A percentile compares a stretch with the other conserved stretches of the same genome.
These are phyloP conservation scores for Meleagris gallopavo DNA, from an alignment of 2,113 vertebrate genomes.

Conservation along the genomic window DNA sequence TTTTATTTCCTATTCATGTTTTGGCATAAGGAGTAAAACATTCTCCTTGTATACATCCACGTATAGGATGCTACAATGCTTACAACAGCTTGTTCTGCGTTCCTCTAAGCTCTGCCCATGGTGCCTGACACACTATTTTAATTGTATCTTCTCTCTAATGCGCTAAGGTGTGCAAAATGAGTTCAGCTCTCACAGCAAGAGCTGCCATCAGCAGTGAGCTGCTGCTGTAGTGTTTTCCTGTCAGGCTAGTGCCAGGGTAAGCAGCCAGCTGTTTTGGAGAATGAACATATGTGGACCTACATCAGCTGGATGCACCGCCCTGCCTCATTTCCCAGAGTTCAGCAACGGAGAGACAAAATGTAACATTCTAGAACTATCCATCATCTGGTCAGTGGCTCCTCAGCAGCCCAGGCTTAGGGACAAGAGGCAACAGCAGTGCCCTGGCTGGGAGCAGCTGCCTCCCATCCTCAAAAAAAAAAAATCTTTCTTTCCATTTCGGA, in stretches of 20 bases:
- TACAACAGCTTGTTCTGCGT: accelerated
- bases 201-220: not conserved
- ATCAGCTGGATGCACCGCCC: not conserved
- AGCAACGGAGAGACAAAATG: not conserved
- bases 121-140: not conserved
- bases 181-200: not conserved
- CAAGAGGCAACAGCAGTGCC: accelerated
- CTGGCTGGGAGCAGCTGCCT: not conserved
- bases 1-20: not conserved
- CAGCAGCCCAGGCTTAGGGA: not conserved
- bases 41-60: too few species aligned
- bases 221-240: not conserved
- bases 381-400: accelerated
- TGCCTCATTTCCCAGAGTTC: not conserved
- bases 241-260: not conserved
- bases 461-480: not conserved
- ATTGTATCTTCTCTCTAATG: not conserved
- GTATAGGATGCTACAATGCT: not conserved
- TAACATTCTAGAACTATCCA: not conserved
- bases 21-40: not conserved
- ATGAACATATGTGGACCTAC: not conserved
- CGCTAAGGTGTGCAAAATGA: not conserved
- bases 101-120: not conserved
- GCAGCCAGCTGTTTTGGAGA: not conserved
- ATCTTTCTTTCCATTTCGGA: not conserved